phyloP scores from a whole-genome alignment of 2,113 vertebrate genomes.

The Gobius niger region DNA sequence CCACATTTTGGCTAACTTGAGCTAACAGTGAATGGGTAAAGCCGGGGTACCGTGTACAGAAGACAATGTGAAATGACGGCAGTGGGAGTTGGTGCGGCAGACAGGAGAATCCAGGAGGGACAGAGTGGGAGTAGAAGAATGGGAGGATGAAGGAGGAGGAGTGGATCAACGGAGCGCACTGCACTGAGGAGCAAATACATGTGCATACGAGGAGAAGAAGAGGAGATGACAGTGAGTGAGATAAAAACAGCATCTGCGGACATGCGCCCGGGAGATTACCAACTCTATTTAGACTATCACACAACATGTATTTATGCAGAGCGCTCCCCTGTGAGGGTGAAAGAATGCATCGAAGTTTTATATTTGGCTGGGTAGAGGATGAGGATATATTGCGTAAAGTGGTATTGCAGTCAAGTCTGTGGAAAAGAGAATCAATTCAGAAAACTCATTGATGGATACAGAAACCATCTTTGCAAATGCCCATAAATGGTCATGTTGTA shows the following conservation, averaged over 20 bases:
- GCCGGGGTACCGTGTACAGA: constrained; percentile 9
- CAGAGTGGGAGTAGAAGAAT: constrained; percentile 42
- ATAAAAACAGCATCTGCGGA: neutral
- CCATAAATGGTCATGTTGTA: too few species aligned
- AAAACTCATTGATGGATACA: too few species aligned
- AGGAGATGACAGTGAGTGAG: constrained; percentile 7
- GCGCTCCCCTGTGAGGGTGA: neutral
- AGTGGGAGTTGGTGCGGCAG: constrained; percentile 23
- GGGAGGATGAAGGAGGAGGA: constrained; percentile 31
- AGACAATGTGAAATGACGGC: constrained; percentile 8
- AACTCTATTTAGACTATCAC: constrained; percentile 4
- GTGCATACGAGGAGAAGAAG: neutral
- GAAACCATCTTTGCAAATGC: too few species aligned
- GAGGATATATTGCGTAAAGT: neutral
- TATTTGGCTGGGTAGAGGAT: neutral
- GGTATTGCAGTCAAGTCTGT: too few species aligned
- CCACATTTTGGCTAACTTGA: constrained; percentile 1
- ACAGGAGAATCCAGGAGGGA: constrained; percentile 17
- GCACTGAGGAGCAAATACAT: constrained; percentile 1
- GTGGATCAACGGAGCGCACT: constrained; percentile 14
- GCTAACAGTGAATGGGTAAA: constrained; percentile 1
- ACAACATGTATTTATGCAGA: neutral
- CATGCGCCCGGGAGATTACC: neutral
- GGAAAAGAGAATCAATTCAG: too few species aligned
- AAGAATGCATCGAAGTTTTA: neutral